These are phyloP conservation scores for Ashinkailepas kermadecensis DNA, from an alignment of 2,888 invertebrate species.

Conservation along the genomic window DNA sequence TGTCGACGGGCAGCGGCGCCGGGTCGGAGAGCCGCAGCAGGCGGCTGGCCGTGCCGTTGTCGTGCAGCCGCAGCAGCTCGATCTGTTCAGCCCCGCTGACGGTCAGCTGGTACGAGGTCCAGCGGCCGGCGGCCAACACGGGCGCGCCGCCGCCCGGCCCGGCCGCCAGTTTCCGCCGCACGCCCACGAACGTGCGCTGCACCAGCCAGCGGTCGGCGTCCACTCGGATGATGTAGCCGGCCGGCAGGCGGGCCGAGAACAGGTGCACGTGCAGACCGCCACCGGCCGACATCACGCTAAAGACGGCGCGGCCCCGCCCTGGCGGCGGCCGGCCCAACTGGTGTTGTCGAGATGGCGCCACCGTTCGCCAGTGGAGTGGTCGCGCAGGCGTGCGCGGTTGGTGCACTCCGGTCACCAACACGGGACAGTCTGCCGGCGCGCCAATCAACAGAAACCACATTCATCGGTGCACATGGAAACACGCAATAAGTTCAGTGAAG, in stretches of 20 bases:
- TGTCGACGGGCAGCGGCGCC: not conserved
- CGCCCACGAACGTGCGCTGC: not conserved
- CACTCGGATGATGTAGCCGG: not conserved
- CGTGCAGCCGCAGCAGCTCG: not conserved
- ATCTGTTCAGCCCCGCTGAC: not conserved
- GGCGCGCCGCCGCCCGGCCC: not conserved
- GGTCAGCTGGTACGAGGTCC: not conserved
- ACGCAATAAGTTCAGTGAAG: too few relatives aligned
- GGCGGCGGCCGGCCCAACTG: not conserved
- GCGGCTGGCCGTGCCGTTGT: not conserved
- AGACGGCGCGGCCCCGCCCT: not conserved
- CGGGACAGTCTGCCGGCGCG: not conserved
- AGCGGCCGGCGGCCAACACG: not conserved
- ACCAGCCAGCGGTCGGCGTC: not conserved
- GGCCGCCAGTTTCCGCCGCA: not conserved
- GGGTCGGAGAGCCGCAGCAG: not conserved
- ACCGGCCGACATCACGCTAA: not conserved
- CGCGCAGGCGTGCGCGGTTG: not conserved
- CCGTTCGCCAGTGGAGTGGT: not conserved
- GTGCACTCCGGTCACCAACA: not conserved
- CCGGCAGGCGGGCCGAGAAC: not conserved
- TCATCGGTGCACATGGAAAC: too few relatives aligned
- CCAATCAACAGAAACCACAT: too few relatives aligned
- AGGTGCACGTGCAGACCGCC: not conserved
- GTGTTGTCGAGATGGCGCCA: not conserved